phyloP scores from a whole-genome alignment of 1,140 invertebrate species.

The Vanessa tameamea region DNA sequence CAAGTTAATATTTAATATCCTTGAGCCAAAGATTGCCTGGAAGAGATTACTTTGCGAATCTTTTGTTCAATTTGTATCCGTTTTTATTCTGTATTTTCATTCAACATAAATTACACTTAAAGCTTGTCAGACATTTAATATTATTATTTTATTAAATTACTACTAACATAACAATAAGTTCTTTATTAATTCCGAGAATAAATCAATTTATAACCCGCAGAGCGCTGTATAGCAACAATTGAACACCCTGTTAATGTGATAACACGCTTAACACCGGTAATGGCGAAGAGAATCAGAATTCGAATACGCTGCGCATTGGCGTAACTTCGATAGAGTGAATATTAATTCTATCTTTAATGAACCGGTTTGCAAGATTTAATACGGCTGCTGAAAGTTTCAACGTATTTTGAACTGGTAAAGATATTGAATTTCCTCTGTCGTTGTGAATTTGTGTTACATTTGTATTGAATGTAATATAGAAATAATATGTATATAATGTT shows the following conservation, averaged over 20 bases:
- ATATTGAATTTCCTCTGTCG: not conserved
- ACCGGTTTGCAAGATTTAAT: constrained; percentile 4
- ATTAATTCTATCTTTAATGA: constrained; percentile 18
- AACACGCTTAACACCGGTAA: constrained; percentile 11
- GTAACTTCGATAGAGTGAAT: constrained; percentile 13
- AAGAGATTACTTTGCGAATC: no score
- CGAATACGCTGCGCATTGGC: not conserved
- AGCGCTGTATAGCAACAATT: not conserved
- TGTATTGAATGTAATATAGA: no score
- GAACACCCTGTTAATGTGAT: not conserved
- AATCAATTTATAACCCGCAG: not conserved
- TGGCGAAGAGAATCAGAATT: constrained; percentile 11
- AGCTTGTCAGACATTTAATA: no score
- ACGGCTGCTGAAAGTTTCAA: constrained; percentile 1
- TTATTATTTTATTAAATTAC: no score
- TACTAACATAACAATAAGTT: no score
- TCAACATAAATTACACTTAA: no score
- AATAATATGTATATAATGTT: no score
- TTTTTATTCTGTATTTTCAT: no score
- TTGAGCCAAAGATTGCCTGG: no score
- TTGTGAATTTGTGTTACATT: not conserved
- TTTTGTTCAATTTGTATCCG: no score
- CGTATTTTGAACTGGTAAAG: not conserved
- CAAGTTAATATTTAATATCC: no score
- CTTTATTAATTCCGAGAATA: not conserved